phyloP scores from a whole-genome alignment of 2,113 vertebrate species.

The Limnothrissa miodon region DNA sequence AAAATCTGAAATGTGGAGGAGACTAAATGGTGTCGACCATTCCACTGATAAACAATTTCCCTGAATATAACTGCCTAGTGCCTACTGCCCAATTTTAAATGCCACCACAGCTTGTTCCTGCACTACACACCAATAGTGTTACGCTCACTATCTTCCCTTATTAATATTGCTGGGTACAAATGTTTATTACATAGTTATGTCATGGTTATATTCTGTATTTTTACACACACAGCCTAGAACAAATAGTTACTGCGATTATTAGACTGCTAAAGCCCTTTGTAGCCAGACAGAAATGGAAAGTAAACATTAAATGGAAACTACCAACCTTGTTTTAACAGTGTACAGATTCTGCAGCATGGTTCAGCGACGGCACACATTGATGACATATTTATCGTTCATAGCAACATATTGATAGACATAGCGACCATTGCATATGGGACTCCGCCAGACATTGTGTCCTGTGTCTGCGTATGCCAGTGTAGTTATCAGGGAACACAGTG shows the following conservation, averaged over 20 bases:
- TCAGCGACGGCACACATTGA: not conserved
- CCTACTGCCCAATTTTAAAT: not conserved
- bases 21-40: no score
- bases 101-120: not conserved
- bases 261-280: not conserved
- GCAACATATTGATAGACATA: not conserved
- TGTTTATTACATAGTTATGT: not conserved
- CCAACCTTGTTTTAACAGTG: not conserved
- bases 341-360: not conserved
- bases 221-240: not conserved
- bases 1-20: no score
- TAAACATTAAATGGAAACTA: not conserved
- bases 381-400: not conserved
- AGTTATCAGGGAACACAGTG: constrained; percentile 32
- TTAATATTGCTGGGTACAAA: not conserved
- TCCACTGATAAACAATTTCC: no score
- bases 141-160: not conserved
- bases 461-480: constrained; percentile 32
- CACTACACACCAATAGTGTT: not conserved
- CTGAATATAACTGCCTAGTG: no score
- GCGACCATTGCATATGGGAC: not conserved
- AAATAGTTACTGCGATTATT: not conserved
- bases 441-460: not conserved
- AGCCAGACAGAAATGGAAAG: not conserved
- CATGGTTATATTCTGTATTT: not conserved